These are phyloP conservation scores for Ancistrus triradiatus DNA, from an alignment of 2,113 vertebrate species.

Conservation along the genomic window DNA sequence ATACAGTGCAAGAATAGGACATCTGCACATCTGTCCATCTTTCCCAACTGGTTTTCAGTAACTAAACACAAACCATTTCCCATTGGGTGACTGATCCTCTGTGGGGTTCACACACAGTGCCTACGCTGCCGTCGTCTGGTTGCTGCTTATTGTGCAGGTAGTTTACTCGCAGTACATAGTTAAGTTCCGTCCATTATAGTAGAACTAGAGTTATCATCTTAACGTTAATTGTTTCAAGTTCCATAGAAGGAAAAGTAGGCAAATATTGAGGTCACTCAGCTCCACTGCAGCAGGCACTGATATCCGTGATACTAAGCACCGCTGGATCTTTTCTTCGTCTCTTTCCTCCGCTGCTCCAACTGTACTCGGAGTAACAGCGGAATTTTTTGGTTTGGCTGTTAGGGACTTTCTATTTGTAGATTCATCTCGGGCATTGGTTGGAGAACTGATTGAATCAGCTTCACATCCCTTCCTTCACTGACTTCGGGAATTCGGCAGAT, in stretches of 20 bases:
- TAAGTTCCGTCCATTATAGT: no score
- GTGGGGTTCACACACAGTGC: constrained; percentile 5
- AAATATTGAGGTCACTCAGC: neutral
- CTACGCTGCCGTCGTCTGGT: constrained; percentile 1
- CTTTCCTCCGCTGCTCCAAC: neutral
- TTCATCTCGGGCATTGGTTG: constrained; percentile 8
- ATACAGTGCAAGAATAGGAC: no score
- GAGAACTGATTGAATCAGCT: constrained; percentile 26
- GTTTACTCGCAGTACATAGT: no score
- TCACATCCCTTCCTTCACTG: neutral
- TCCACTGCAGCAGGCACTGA: neutral
- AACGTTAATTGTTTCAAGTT: neutral
- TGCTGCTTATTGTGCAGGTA: no score
- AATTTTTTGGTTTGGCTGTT: constrained; percentile 12
- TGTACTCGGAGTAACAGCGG: neutral
- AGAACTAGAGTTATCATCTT: neutral
- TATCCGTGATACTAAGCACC: neutral
- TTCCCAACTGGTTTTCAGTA: constrained; percentile 18
- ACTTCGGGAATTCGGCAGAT: neutral
- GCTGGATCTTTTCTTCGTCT: neutral
- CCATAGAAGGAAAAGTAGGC: neutral
- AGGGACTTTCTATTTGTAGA: constrained; percentile 26
- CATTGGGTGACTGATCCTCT: constrained; percentile 1
- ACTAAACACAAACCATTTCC: constrained; percentile 21
- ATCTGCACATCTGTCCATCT: no score